Evolutionary conservation across 1,140 invertebrate genomes (phyloP), one percentile per base, ranked within the genome.

Genomic region (Vollenhovia emeryi): DNA sequence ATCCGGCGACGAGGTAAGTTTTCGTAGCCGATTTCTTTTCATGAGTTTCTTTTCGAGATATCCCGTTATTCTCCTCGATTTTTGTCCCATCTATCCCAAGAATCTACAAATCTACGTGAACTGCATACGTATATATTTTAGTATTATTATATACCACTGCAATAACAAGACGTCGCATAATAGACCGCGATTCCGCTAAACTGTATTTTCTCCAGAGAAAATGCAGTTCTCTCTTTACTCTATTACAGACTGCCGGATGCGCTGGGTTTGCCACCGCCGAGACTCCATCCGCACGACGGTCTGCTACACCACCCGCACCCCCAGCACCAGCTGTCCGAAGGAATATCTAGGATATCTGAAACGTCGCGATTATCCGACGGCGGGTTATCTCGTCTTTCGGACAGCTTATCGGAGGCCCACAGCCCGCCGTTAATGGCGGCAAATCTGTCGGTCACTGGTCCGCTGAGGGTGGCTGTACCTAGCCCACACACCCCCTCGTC

Each of bases 401-500:
- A 95, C 84, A 95, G 94, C 73, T 86, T 95, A 50, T 94, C 94
- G 73, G 94, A 94, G 69, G 94, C 94, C 21, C 94, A 95, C 87
- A 95, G 94, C 89, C 94, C 94, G 30, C 94, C 94, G 8, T 76
- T 95, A 74, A 94, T 95, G 60, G 94, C 94, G 66, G 95, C 94
- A 79, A 95, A 95, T 88, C 90, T 95, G 9, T 94, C 94, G 52
- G 94, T 95, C 27, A 94, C 94, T 80, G 94, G 94, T 73, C 94
- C 94, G 13, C 60, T 95, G 24, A 90, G 93, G 83, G 94, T 95
- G 15, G 93, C 94, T 0, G 94, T 95, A 0, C 94, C 94, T 13
- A 95, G 94, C 75, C 94, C 94, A 1, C 94, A 95, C 69, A 95
- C 94, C n/a, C 94, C 94, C 3, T 95, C 94, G 18, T 95, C 94